Evolutionary conservation across 2,888 invertebrate species (phyloP).

Genomic region (Leptinotarsa rubiginosa): DNA sequence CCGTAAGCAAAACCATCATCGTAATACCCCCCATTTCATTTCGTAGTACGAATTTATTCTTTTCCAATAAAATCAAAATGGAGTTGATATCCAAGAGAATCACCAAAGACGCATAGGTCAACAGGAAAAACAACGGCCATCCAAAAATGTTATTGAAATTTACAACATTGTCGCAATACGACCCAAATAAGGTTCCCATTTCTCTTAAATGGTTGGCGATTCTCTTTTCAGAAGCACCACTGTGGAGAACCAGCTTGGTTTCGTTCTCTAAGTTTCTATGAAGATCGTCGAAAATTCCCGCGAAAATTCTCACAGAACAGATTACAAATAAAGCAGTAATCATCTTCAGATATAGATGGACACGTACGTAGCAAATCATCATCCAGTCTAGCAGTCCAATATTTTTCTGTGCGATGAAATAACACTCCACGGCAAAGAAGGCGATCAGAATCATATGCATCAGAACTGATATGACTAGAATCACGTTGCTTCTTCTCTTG

Average conservation of each 20-base stretch:
- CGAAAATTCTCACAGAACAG: background rate
- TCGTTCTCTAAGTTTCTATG: background rate
- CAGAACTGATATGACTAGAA: background rate
- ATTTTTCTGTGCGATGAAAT: background rate
- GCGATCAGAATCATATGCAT: background rate
- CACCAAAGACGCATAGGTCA: background rate
- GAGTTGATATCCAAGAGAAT: background rate
- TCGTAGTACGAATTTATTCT: background rate
- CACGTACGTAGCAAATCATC: background rate
- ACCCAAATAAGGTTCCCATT: background rate
- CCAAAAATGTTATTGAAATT: background rate
- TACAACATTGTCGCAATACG: background rate
- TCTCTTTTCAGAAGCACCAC: background rate
- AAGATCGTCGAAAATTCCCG: background rate
- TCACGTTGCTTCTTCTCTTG: background rate
- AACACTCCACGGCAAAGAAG: background rate
- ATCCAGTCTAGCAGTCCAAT: background rate
- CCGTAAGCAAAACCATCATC: conserved; percentile 3
- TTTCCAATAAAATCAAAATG: background rate
- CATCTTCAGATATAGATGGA: background rate
- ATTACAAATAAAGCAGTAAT: background rate
- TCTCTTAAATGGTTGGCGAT: background rate
- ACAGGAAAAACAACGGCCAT: conserved; percentile 2
- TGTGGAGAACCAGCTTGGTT: background rate
- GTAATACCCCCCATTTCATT: background rate